phyloP scores from a whole-genome alignment of 2,797 vertebrate species.

The Chaetodon trifasciatus region DNA sequence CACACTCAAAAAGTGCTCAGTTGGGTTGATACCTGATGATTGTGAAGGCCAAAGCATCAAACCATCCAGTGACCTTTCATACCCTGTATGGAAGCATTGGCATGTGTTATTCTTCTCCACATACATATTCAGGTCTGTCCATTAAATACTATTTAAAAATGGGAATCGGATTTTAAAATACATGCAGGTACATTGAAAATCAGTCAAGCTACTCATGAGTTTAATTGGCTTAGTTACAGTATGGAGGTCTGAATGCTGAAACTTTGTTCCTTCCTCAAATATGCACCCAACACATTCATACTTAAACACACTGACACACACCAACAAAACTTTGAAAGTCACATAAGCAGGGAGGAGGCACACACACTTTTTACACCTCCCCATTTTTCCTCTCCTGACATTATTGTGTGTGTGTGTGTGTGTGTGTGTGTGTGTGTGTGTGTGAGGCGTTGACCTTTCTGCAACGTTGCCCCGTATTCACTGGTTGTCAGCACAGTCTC shows the following conservation, averaged over 20 bases:
- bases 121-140: not conserved
- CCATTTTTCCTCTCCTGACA: slow-evolving; percentile 76
- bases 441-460: slow-evolving; percentile 93
- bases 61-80: not conserved
- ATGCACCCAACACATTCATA: slow-evolving; percentile 32
- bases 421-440: slow-evolving; percentile 31
- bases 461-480: slow-evolving; percentile 94
- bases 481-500: slow-evolving; percentile 95
- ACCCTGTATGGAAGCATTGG: not conserved
- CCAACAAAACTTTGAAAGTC: slow-evolving; percentile 82
- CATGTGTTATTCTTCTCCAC: not conserved
- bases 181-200: not conserved
- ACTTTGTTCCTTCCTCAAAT: slow-evolving; percentile 4
- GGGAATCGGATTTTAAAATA: not conserved
- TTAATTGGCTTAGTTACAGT: slow-evolving; percentile 1
- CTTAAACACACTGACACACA: slow-evolving; percentile 43
- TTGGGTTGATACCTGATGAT: not conserved
- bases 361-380: slow-evolving; percentile 58
- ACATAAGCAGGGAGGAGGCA: slow-evolving; percentile 62
- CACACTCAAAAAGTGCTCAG: not conserved
- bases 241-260: not conserved
- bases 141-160: not conserved
- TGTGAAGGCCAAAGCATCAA: not conserved
- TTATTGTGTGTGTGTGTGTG: slow-evolving; percentile 56
- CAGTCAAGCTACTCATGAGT: not conserved